Percentiles rank a stretch among this genome's conserved stretches.
Evolutionary conservation across 2,888 invertebrate species (phyloP).

Genomic region (Atrina japonica): DNA sequence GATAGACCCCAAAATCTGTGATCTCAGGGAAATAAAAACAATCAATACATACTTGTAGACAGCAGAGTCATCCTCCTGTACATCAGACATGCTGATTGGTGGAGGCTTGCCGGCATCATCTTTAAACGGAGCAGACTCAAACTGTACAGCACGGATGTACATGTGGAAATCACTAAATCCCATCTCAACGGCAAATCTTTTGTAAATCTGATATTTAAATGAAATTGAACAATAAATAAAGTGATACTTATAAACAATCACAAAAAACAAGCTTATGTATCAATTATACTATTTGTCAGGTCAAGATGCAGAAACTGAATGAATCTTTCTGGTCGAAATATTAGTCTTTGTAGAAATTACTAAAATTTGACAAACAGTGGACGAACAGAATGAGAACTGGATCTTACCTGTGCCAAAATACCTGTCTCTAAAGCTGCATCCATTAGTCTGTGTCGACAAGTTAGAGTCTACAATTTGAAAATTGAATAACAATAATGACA

Average conservation of each 20-base stretch:
- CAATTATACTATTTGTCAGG: neutral
- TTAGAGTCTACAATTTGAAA: constrained; percentile 65
- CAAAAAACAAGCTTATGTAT: neutral
- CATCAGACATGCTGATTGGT: constrained; percentile 76
- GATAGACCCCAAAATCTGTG: no score
- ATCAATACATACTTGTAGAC: constrained; percentile 77
- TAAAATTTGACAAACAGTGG: no score
- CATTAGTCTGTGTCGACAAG: constrained; percentile 73
- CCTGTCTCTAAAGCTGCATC: constrained; percentile 78
- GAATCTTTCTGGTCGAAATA: no score
- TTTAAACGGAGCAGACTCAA: constrained; percentile 79
- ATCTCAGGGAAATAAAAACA: no score
- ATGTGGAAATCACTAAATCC: constrained; percentile 79
- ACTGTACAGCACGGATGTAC: constrained; percentile 78
- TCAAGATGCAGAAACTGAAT: no score
- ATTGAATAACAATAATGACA: no score
- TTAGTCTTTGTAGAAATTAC: no score
- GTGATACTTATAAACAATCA: neutral
- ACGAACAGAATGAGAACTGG: no score
- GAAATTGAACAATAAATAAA: constrained; percentile 15
- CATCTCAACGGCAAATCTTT: constrained; percentile 74
- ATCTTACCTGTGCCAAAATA: constrained; percentile 75
- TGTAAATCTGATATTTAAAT: constrained; percentile 69
- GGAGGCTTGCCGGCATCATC: constrained; percentile 77
- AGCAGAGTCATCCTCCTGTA: constrained; percentile 77